phyloP scores from a whole-genome alignment of 2,888 invertebrate genomes.

The Mycalesis mineus region DNA sequence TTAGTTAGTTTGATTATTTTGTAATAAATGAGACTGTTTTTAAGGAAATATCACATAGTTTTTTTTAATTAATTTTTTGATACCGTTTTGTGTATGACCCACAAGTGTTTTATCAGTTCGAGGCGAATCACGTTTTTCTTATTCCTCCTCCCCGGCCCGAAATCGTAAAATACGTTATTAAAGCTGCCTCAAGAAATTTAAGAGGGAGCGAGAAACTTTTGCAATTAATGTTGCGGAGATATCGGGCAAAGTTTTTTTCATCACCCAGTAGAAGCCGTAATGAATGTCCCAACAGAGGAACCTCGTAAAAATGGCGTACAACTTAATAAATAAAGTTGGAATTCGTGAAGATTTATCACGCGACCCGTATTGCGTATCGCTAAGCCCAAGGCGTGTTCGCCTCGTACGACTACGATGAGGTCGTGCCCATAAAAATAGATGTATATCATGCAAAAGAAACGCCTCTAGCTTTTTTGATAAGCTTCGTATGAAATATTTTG shows the following conservation, averaged over 20 bases:
- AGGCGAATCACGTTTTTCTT: conserved; percentile 49
- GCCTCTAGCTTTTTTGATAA: conserved; percentile 56
- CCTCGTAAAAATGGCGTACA: conserved; percentile 75
- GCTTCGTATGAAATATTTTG: conserved; percentile 68
- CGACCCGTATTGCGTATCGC: conserved; percentile 64
- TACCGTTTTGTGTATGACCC: too few relatives aligned
- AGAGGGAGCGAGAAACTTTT: conserved; percentile 49
- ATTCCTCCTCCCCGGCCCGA: conserved; percentile 50
- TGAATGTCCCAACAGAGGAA: conserved; percentile 68
- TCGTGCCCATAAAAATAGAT: conserved; percentile 55
- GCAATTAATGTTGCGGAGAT: conserved; percentile 75
- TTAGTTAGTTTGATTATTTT: too few relatives aligned
- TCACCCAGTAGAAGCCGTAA: conserved; percentile 68
- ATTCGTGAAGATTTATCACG: conserved; percentile 73
- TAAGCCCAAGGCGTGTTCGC: conserved; percentile 53
- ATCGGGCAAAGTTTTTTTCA: conserved; percentile 74
- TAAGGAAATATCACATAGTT: too few relatives aligned
- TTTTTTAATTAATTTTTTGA: too few relatives aligned
- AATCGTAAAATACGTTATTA: conserved; percentile 63
- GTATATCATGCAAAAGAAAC: conserved; percentile 57
- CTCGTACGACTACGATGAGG: conserved; percentile 44
- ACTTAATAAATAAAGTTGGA: conserved; percentile 76
- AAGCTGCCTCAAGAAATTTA: conserved; percentile 51
- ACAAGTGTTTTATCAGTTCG: conserved; percentile 69
- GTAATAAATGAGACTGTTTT: too few relatives aligned